These are phyloP conservation scores for Odobenus rosmarus DNA, from an alignment of 2,113 vertebrate species.

Conservation along the genomic window DNA sequence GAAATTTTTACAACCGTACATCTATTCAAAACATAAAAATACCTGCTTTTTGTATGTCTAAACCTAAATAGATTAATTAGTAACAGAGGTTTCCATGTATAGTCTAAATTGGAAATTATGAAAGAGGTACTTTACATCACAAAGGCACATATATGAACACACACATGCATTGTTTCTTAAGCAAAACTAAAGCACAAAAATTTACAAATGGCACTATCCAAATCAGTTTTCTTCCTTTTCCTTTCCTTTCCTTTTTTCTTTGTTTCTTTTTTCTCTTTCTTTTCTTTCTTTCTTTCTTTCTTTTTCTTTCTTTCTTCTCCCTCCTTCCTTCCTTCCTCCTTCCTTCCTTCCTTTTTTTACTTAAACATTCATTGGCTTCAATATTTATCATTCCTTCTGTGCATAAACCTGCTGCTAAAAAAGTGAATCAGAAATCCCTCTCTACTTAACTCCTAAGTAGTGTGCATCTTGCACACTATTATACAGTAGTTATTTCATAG, in stretches of 20 bases:
- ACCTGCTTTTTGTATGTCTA: background rate
- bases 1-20: background rate
- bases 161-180: background rate
- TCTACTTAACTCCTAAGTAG: background rate
- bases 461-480: background rate
- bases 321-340: fast-evolving
- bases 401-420: background rate
- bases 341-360: too few relatives aligned
- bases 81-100: background rate
- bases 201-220: background rate
- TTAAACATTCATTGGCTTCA: background rate
- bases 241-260: background rate
- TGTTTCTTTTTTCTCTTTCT: background rate
- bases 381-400: background rate
- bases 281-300: background rate
- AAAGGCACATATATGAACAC: background rate
- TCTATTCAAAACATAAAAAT: background rate
- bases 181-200: background rate
- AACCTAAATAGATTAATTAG: background rate
- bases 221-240: background rate
- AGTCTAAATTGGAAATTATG: background rate
- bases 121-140: background rate
- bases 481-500: background rate
- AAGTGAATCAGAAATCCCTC: background rate
- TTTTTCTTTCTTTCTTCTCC: too few relatives aligned